These are phyloP conservation scores for Myodes glareolus DNA, from an alignment of 2,113 vertebrate species.

Conservation along the genomic window DNA sequence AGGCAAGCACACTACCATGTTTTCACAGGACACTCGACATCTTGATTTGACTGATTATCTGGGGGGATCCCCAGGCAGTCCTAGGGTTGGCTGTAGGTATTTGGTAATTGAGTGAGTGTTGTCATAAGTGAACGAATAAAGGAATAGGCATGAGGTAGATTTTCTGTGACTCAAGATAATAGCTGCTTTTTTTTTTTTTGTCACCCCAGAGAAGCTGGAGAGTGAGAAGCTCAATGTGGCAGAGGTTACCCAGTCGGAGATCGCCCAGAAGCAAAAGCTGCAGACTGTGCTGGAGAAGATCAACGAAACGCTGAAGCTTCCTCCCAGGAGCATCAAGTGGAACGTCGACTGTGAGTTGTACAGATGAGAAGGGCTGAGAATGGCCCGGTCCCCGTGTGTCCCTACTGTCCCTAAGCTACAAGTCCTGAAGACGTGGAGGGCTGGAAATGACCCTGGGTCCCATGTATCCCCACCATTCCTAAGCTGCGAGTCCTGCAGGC, in stretches of 20 bases:
- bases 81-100: neutral
- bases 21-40: neutral
- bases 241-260: conserved; percentile 94
- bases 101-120: neutral
- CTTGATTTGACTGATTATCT: neutral
- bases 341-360: conserved; percentile 91
- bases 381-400: neutral
- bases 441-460: too few species aligned
- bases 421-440: too few species aligned
- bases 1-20: neutral
- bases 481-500: too few species aligned
- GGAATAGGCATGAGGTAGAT: neutral
- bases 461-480: too few species aligned
- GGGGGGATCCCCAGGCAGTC: too few species aligned
- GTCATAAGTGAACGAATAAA: neutral
- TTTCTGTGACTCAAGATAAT: neutral
- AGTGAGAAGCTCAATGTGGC: conserved; percentile 93
- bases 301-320: conserved; percentile 93
- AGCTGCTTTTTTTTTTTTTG: conserved; percentile 53
- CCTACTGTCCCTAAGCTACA: neutral
- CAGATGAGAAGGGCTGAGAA: neutral
- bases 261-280: conserved; percentile 94
- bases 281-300: conserved; percentile 95
- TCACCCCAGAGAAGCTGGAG: conserved; percentile 90
- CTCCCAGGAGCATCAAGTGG: conserved; percentile 93